These are phyloP conservation scores for Drosophila athabasca DNA, from an alignment of 1,140 invertebrate species.

Conservation along the genomic window DNA sequence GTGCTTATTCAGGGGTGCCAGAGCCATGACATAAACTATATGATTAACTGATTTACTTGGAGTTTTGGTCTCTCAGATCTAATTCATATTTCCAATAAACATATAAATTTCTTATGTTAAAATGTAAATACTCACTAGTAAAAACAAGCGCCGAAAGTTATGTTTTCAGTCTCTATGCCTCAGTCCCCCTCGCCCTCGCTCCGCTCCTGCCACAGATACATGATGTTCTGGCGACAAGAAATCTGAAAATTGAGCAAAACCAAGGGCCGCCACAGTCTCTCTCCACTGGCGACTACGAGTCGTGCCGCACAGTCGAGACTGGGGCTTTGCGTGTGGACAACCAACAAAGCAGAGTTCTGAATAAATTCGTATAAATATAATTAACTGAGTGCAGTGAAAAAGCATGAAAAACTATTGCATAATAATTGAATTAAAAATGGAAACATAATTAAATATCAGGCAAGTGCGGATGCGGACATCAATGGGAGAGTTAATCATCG, in stretches of 20 bases:
- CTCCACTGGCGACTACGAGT: constrained; percentile 1
- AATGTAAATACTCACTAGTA: too few species aligned
- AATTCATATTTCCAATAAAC: not conserved
- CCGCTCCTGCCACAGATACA: constrained; percentile 45
- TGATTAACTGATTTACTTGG: too few species aligned
- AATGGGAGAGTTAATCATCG: constrained; percentile 54
- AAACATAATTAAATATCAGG: constrained; percentile 57
- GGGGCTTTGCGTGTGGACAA: constrained; percentile 41
- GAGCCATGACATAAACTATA: not conserved
- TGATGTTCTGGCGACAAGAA: constrained; percentile 44
- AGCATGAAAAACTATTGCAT: constrained; percentile 33
- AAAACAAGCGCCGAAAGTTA: too few species aligned
- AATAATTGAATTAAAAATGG: constrained; percentile 34
- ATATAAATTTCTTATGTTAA: not conserved
- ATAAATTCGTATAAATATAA: not conserved
- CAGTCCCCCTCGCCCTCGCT: not conserved
- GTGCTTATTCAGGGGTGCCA: too few species aligned
- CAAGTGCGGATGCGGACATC: not conserved
- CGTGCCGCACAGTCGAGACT: constrained; percentile 31
- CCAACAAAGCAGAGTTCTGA: constrained; percentile 1
- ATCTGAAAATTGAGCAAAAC: constrained; percentile 57
- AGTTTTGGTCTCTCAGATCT: not conserved
- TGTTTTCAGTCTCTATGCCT: not conserved
- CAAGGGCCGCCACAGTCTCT: constrained; percentile 14
- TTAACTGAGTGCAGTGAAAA: constrained; percentile 13